Base-by-base conservation (phyloP, 1,140 invertebrate genomes). In the Caerostris extrusa region DNA sequence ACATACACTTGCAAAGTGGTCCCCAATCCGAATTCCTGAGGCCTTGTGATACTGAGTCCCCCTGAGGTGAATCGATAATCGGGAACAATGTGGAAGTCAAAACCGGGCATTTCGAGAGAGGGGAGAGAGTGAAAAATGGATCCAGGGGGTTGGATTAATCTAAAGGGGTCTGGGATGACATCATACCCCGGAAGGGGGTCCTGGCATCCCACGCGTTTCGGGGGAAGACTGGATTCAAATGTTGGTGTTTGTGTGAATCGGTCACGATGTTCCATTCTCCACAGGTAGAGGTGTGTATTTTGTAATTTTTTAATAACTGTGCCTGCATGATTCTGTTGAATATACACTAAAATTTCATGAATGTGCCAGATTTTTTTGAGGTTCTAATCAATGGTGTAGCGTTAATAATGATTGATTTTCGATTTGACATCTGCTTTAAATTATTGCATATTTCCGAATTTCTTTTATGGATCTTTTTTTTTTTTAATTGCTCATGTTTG, bases 81-180 rank as follows among this genome's bases (percentile, higher is more conserved):
- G 81, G 53, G 81, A 85, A 50, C 64, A 64, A 91, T 82, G 55
- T 50, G 56, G 60, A n/a, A 57, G 10, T 10, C 8, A 61, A 10
- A 61, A 61, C 17, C 10, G 17, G 10, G 60, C 90, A 87, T 71
- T 71, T 55, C 91, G 14, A 17, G 58, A 19, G 83, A 81, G 57
- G 92, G 92, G 92, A 53, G 83, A 89, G 60, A 93, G 92, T 93
- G 92, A 93, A 93, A 93, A 88, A 93, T 93, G 92, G 86, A 55
- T 69, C 57, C 64, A 34, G 53, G 91, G 17, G 69, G 50, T 53
- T 14, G 53, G 69, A 93, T 93, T 69, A 87, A 60, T 81, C 67
- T 57, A 34, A 34, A 34, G 34, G 17, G 55, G 55, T 82, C 53
- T 69, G 67, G 34, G 92, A 93, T 93, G 92, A 93, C 92, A 93